Conservation (phyloP, 2,797 vertebrate species). For the Okamejei kenojei region DNA sequence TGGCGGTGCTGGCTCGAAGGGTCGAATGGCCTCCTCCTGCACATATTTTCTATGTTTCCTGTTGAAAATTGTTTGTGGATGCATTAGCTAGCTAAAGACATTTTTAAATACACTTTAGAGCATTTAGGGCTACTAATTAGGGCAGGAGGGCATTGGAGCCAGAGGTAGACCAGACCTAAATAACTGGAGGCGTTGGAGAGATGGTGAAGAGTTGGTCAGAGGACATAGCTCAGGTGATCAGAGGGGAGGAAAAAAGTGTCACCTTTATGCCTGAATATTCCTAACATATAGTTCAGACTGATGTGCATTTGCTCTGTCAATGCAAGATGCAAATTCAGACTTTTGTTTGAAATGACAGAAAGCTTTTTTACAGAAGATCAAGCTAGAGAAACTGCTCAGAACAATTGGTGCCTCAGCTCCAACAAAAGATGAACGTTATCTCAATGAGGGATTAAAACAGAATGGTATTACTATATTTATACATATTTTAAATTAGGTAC, state of each 20-base stretch:
- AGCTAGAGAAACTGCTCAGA: too few species aligned
- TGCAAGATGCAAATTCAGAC: too few species aligned
- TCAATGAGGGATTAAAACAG: background rate
- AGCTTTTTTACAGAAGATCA: too few species aligned
- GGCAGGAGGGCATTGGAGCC: background rate
- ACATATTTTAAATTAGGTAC: constrained; percentile 5
- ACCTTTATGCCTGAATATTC: too few species aligned
- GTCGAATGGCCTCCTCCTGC: too few species aligned
- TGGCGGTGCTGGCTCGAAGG: too few species aligned
- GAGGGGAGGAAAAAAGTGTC: background rate
- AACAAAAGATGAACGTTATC: too few species aligned
- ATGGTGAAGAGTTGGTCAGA: background rate
- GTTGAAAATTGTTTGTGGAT: background rate
- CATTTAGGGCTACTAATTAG: background rate
- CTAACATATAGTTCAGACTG: too few species aligned
- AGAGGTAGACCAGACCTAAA: background rate
- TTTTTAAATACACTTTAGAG: background rate
- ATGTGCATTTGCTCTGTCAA: too few species aligned
- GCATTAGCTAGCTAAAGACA: background rate
- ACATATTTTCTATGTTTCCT: too few species aligned
- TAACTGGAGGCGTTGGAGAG: background rate
- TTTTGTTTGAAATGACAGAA: too few species aligned
- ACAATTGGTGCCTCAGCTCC: too few species aligned
- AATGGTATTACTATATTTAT: background rate
- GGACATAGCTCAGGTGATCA: background rate